Evolutionary conservation across 2,888 invertebrate species (phyloP), one percentile per base, ranked within the genome.

Genomic region (Limnephilus lunatus): DNA sequence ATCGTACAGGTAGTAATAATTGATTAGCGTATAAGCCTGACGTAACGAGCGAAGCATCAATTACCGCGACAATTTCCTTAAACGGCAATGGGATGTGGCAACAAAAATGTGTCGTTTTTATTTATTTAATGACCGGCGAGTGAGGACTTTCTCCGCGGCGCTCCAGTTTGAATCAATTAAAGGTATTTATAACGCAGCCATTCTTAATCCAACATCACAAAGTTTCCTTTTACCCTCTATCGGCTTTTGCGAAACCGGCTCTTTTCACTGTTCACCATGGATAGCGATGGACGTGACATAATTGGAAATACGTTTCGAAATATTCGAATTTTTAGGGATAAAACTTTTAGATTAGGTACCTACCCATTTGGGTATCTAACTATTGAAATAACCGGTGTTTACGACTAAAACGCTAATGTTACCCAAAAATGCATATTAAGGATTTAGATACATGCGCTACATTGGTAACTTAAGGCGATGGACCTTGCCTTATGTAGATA

Each of bases 131-230:
- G 87, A 35, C 81, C 44, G 81, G 81, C 82, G 53, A 44, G 91
- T 80, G 32, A 83, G 81, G 31, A 87, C 53, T 83, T 91, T 93
- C 91, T 93, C 92, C 44, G 92, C 88, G 90, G 92, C 90, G 92
- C 91, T 91, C 93, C 93, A 93, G 93, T 92, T 93, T 93, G 87
- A 91, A 91, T 93, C 93, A 93, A 93, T 93, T 93, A 93, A 93
- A 86, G 48, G 92, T 91, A 89, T 90, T 90, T 90, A 93, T 93
- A 91, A 91, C 92, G 25, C 89, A 86, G 86, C 32, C 80, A 91
- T 91, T 81, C 80, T 91, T 92, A 90, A 92, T 92, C 90, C 90
- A 85, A 90, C 44, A 30, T 87, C 44, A 89, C 86, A 92, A 89
- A 92, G 31, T 85, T 39, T 31, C 87, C 35, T 35, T 32, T 32